Conservation (phyloP, 2,888 invertebrate genomes). For the Dugesia japonica region DNA sequence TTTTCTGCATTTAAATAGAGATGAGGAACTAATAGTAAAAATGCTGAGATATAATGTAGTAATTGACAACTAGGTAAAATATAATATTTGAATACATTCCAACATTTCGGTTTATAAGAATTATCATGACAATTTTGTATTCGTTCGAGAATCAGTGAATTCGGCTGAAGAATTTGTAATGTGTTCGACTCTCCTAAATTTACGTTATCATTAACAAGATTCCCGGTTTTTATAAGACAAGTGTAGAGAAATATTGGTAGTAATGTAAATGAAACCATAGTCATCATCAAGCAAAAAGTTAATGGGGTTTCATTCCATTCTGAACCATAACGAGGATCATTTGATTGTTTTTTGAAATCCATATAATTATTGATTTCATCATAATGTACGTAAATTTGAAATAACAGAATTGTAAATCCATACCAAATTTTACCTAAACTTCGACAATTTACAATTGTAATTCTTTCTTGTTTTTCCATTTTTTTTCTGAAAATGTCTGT, state of each 20-base stretch:
- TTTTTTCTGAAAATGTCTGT: conserved; percentile 4
- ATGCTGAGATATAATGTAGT: not conserved
- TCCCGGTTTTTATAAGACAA: not conserved
- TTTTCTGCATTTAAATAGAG: conserved; percentile 15
- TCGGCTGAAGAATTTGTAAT: not conserved
- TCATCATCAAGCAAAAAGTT: not conserved
- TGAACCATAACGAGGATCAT: not conserved
- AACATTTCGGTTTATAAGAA: not conserved
- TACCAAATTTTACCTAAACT: not conserved
- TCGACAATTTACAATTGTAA: not conserved
- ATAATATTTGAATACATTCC: not conserved
- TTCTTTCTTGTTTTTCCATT: conserved; percentile 20
- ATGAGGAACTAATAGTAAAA: not conserved
- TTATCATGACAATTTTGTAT: not conserved
- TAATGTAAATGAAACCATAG: not conserved
- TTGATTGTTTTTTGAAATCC: conserved; percentile 6
- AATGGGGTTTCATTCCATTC: conserved; percentile 1
- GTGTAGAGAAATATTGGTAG: not conserved
- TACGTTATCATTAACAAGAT: not conserved
- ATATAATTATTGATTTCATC: not conserved
- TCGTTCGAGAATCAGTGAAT: not conserved
- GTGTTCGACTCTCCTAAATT: not conserved
- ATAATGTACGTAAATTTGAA: not conserved
- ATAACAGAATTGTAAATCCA: not conserved
- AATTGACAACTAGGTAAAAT: not conserved